Evolutionary conservation across 2,113 vertebrate genomes (phyloP).

Genomic region (Takifugu flavidus): DNA sequence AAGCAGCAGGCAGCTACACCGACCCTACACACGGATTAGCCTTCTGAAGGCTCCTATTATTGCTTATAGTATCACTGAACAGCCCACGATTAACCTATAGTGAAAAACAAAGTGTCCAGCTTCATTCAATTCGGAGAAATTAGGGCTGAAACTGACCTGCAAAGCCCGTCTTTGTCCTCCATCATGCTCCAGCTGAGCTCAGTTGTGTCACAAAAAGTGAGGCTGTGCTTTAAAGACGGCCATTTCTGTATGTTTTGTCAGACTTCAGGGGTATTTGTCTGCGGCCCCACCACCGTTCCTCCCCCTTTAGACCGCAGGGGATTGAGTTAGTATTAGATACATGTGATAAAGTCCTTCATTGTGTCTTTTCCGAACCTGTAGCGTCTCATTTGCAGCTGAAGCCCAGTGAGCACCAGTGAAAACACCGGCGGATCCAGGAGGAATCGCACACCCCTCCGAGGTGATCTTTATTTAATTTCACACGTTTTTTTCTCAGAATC

Average conservation of each 20-base stretch:
- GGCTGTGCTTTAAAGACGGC: not conserved
- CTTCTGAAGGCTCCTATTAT: slow-evolving; percentile 46
- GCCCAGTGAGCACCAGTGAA: no score
- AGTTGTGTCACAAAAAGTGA: not conserved
- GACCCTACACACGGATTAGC: slow-evolving; percentile 53
- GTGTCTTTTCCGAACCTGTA: no score
- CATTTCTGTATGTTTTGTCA: slow-evolving; percentile 4
- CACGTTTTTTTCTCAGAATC: no score
- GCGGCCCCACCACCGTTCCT: not conserved
- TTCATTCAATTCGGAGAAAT: slow-evolving; percentile 14
- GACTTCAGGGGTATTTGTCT: slow-evolving; percentile 5
- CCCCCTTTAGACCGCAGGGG: no score
- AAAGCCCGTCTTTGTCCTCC: slow-evolving; percentile 2
- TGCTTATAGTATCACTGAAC: slow-evolving; percentile 30
- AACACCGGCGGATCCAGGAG: no score
- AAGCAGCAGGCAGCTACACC: slow-evolving; percentile 56
- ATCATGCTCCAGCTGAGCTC: slow-evolving; percentile 16
- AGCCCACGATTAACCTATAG: slow-evolving; percentile 26
- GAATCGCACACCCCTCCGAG: no score
- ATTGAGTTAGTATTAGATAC: no score
- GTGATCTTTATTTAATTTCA: no score
- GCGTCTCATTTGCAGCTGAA: no score
- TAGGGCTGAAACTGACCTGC: slow-evolving; percentile 20
- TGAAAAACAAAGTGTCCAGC: slow-evolving; percentile 33
- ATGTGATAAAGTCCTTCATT: no score